Base-by-base conservation (phyloP, 1,140 invertebrate genomes). In the Mycetomoellerius zeteki region DNA sequence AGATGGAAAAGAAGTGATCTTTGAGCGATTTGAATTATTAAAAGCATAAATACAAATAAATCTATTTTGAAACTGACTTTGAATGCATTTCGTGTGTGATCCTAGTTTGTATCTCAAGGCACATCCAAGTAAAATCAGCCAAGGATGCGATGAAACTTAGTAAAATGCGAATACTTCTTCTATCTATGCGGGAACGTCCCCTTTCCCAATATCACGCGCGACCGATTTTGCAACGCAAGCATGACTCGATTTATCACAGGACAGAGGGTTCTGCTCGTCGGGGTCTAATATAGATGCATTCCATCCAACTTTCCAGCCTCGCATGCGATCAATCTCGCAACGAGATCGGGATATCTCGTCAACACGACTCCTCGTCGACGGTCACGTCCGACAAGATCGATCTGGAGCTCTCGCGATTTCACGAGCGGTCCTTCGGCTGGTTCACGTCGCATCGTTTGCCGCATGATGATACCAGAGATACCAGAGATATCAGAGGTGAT, bases 221-320 rank as follows among this genome's bases (percentile, higher is more conserved):
- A 78, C 19, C 58, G 58, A 78, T 80, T 50, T 67, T 43, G 56
- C 73, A 76, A 76, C 54, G 33, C 65, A 62, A 62, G 56, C 75
- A 43, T n/a, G 58, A 77, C 58, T 43, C 24, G 56, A 64, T 65
- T 67, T 10, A 33, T 67, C 21, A 52, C 62, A 43, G 43, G 16
- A 80, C n/a, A 27, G 54, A 43, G 27, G 47, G 30, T 80, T 67
- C 72, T n/a, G 24, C 69, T 43, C 16, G 21, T 64, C 62, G 27
- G 2, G n/a, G 16, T 80, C 62, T 21, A 47, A 47, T 75, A 58
- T 37, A 73, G 30, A 6, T 58, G 52, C 52, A 21, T 43, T 62
- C 56, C 75, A 14, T 62, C 33, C 19, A 60, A 24, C 73, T 24
- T 60, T 4, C 33, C 75, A 62, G 37, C 76, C 19, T 50, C 21